Evolutionary conservation across 2,888 invertebrate genomes (phyloP).

Genomic region (Diaphora mendica): DNA sequence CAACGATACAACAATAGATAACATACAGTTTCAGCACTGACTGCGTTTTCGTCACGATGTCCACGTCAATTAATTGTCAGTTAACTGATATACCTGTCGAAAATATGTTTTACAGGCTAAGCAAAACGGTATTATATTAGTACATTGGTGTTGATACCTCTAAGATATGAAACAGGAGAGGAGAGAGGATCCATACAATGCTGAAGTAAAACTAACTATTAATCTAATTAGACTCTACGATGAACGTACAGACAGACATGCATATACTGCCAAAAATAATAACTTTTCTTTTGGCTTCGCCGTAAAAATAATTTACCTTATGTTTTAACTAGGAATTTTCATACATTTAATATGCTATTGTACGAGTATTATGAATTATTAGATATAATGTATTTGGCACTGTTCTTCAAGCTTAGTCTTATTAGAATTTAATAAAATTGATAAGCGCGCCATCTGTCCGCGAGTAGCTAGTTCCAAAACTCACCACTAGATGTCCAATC

Average conservation of each 20-base stretch:
- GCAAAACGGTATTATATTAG: background rate
- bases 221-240: background rate
- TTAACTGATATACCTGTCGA: background rate
- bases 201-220: background rate
- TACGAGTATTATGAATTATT: too few species aligned
- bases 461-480: constrained; percentile 67
- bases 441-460: constrained; percentile 66
- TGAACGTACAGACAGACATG: too few species aligned
- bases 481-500: constrained; percentile 61
- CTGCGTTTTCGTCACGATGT: too few species aligned
- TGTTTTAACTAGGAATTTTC: background rate
- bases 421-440: background rate
- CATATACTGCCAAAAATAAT: too few species aligned
- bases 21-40: background rate
- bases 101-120: background rate
- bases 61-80: background rate
- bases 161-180: background rate
- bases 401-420: background rate
- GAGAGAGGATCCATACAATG: background rate
- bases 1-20: too few species aligned
- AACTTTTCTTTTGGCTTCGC: too few species aligned
- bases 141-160: background rate
- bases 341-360: background rate
- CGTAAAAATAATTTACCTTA: background rate
- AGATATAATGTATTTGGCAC: background rate